Percentiles rank a stretch among this genome's conserved stretches.
Conservation (phyloP, 2,888 invertebrate species). For the Ditylenchus weischeri region DNA sequence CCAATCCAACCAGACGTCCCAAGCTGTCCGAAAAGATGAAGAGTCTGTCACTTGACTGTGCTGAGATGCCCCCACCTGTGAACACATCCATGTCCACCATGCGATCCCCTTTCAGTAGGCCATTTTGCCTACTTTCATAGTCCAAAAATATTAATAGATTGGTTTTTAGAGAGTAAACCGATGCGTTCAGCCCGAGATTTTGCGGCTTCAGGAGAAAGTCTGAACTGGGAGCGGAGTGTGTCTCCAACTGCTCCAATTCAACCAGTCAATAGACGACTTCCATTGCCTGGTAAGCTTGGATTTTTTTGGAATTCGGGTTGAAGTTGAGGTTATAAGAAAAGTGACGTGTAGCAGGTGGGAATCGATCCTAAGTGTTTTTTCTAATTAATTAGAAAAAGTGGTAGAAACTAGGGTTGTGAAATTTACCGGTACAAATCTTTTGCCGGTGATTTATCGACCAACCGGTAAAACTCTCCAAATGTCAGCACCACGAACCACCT, state of each 20-base stretch:
- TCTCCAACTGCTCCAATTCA: slow-evolving; percentile 34
- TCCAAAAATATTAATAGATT: neutral
- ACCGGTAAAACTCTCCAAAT: too few species aligned
- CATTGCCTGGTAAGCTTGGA: slow-evolving; percentile 1
- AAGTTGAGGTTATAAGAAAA: too few species aligned
- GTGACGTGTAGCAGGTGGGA: too few species aligned
- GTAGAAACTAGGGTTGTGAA: too few species aligned
- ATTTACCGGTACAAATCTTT: too few species aligned
- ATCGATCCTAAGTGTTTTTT: too few species aligned
- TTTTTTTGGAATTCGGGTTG: too few species aligned
- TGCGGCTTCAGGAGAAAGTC: slow-evolving; percentile 46
- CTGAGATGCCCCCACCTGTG: slow-evolving; percentile 53
- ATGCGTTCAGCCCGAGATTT: slow-evolving; percentile 31
- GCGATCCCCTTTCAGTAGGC: slow-evolving; percentile 34
- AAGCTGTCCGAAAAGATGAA: slow-evolving; percentile 58
- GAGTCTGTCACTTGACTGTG: slow-evolving; percentile 55
- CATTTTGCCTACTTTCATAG: neutral
- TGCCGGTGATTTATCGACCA: too few species aligned
- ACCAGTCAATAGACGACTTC: slow-evolving; percentile 11
- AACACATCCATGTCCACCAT: slow-evolving; percentile 12
- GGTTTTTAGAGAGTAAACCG: slow-evolving; percentile 36
- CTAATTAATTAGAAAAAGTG: too few species aligned
- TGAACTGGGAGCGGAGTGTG: slow-evolving; percentile 47
- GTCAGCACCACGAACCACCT: too few species aligned
- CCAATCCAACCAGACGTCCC: slow-evolving; percentile 38